Evolutionary conservation across 2,888 invertebrate species (phyloP).

Genomic region (Stenodera caucasica): DNA sequence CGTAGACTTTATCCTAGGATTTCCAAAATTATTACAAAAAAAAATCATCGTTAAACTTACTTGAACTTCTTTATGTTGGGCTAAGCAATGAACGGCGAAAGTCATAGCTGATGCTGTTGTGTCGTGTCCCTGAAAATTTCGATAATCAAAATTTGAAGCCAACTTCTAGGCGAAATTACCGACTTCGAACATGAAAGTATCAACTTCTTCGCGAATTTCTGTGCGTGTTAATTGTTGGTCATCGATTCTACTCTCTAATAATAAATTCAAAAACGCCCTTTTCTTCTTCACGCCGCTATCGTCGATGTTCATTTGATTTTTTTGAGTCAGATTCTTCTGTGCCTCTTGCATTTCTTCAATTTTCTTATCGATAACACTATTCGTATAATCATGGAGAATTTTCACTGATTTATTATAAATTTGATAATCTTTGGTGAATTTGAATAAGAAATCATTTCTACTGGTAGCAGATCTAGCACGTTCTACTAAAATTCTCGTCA

Average conservation of each 20-base stretch:
- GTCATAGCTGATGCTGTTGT: constrained; percentile 52
- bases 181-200: no score
- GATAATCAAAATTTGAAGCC: background rate
- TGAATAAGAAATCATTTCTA: constrained; percentile 16
- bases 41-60: constrained; percentile 3
- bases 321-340: background rate
- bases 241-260: constrained; percentile 16
- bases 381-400: constrained; percentile 17
- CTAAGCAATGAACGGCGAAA: constrained; percentile 51
- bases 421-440: constrained; percentile 20
- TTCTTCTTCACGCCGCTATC: constrained; percentile 19
- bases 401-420: constrained; percentile 11
- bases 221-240: constrained; percentile 15
- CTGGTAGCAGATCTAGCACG: constrained; percentile 16
- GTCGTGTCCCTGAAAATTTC: constrained; percentile 45
- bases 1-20: constrained; percentile 46
- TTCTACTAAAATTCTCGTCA: constrained; percentile 19
- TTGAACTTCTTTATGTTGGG: constrained; percentile 46
- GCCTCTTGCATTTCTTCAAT: constrained; percentile 11
- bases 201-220: constrained; percentile 24
- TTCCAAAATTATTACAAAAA: constrained; percentile 40
- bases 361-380: constrained; percentile 10
- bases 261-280: constrained; percentile 19
- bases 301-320: background rate
- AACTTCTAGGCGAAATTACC: no score